These are phyloP conservation scores for Propithecus perrieri DNA, from an alignment of 2,797 vertebrate genomes.

Conservation along the genomic window DNA sequence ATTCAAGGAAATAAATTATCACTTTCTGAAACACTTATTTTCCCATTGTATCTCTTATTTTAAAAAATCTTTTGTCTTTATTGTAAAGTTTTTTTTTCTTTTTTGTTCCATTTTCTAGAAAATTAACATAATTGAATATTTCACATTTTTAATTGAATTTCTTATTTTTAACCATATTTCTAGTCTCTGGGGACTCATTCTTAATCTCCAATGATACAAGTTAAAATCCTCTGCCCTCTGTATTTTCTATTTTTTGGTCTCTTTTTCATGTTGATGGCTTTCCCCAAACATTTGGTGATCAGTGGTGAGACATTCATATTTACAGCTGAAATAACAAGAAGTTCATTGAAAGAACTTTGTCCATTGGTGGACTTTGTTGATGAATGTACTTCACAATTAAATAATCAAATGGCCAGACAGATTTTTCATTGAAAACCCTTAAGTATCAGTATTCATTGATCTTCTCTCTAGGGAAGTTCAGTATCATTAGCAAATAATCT, in stretches of 20 bases:
- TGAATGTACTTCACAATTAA: not conserved
- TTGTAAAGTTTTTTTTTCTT: not conserved
- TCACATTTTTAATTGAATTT: not conserved
- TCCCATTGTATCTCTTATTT: not conserved
- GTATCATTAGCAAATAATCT: not conserved
- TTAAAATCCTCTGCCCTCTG: not conserved
- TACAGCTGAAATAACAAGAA: conserved; percentile 1
- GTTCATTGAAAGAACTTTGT: not conserved
- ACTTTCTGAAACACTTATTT: conserved; percentile 27
- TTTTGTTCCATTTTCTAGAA: not conserved
- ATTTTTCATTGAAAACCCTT: not conserved
- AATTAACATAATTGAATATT: not conserved
- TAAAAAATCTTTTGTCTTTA: not conserved
- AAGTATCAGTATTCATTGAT: not conserved
- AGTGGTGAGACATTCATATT: not conserved
- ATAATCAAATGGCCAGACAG: not conserved
- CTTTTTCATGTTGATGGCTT: not conserved
- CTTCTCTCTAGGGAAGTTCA: not conserved
- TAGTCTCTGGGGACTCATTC: not conserved
- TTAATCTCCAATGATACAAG: not conserved
- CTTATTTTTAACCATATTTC: conserved; percentile 6
- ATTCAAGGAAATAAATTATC: not conserved
- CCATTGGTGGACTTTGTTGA: not conserved
- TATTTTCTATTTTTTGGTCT: not conserved
- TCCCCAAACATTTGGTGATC: not conserved